Conservation (phyloP, 2,113 vertebrate genomes). For the Turdus rufiventris region DNA sequence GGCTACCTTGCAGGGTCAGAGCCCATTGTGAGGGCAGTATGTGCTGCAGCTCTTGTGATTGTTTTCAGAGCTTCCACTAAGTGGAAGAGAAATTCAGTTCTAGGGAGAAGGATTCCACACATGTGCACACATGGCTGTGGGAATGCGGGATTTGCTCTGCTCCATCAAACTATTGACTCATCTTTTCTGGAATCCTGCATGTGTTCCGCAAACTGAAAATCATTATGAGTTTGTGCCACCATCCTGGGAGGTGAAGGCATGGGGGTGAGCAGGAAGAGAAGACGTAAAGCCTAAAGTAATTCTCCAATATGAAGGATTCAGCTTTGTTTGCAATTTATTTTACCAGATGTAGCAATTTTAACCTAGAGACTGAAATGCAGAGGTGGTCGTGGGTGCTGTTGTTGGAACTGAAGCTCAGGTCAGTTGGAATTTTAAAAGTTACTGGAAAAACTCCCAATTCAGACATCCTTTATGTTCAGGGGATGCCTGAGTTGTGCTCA, state of each 20-base stretch:
- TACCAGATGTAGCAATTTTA: neutral
- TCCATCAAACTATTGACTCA: rapidly evolving
- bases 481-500: rapidly evolving
- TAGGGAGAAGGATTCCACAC: neutral
- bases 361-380: neutral
- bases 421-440: neutral
- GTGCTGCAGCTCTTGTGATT: rapidly evolving
- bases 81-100: neutral
- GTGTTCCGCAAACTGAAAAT: neutral
- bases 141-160: rapidly evolving
- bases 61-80: neutral
- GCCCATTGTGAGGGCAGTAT: rapidly evolving
- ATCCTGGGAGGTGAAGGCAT: rapidly evolving
- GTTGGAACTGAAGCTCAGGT: neutral
- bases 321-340: neutral
- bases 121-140: neutral
- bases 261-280: rapidly evolving
- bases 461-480: neutral
- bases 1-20: neutral
- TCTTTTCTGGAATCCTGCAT: neutral
- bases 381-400: neutral
- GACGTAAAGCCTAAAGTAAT: neutral
- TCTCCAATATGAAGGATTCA: neutral
- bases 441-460: neutral
- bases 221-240: rapidly evolving